These are phyloP conservation scores for Drosophila parvula DNA, from an alignment of 1,140 invertebrate genomes.

Conservation along the genomic window DNA sequence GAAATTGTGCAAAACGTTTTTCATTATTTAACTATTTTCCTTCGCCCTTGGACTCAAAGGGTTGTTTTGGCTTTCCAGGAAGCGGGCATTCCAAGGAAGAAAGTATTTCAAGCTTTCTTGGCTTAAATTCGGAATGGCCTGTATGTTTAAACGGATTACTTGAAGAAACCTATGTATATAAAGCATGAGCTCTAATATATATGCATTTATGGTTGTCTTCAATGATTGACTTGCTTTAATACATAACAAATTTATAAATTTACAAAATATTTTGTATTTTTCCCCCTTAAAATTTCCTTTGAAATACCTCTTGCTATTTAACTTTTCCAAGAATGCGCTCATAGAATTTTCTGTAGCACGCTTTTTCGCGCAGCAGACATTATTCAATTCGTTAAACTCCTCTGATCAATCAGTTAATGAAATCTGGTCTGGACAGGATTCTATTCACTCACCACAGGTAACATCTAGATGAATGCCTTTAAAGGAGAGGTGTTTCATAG, in stretches of 20 bases:
- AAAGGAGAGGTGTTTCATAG: not conserved
- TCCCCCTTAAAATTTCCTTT: not conserved
- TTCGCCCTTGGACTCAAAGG: not conserved
- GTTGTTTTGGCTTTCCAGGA: not conserved
- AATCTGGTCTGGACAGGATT: not conserved
- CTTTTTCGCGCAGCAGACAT: constrained; percentile 3
- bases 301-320: not conserved
- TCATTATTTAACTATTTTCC: constrained; percentile 1
- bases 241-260: not conserved
- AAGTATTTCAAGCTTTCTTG: not conserved
- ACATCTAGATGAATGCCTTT: not conserved
- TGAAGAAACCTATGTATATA: not conserved
- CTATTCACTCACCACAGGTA: not conserved
- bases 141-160: not conserved
- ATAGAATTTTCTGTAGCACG: not conserved
- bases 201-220: no score
- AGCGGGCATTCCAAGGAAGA: not conserved
- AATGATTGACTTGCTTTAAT: not conserved
- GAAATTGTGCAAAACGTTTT: constrained; percentile 2
- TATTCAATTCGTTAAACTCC: not conserved
- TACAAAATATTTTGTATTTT: not conserved
- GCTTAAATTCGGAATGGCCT: not conserved
- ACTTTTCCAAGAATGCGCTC: not conserved
- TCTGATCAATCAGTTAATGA: constrained; percentile 7
- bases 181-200: not conserved